Base-by-base conservation (phyloP, 2,797 vertebrate genomes). In the Mus spretus region DNA sequence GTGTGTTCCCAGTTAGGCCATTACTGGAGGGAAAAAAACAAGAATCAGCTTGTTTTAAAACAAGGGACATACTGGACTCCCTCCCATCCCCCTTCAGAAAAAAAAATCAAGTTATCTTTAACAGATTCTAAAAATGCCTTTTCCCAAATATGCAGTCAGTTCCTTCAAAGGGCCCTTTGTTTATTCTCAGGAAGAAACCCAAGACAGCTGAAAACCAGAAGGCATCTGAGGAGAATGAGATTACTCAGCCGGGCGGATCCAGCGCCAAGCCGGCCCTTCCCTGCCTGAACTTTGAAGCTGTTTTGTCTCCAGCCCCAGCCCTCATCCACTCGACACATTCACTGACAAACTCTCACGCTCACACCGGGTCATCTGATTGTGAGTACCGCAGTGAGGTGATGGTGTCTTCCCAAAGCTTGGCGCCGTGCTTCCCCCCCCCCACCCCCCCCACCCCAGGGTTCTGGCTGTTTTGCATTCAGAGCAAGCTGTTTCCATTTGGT, bases 211-310 rank as follows among this genome's bases (percentile, higher is more conserved):
- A 99, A 99, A 99, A 99, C 98, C 99, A 99, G 98, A 98, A 99
- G 99, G 99, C 98, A 98, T 99, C 98, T 99, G 98, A 99, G 98
- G 98, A 99, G 99, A 99, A 99, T 99, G 99, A 99, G 98, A 99
- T 99, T 99, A 99, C 98, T 99, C 98, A 99, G 99, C 98, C 98
- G 98, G 98, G 98, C 98, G 98, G 98, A 98, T 98, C 98, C 98
- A 98, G 98, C 97, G 98, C 98, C 98, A 99, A 98, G 98, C 98
- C 98, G 74, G 99, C 98, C 99, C 98, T 98, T 98, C 98, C 98
- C 98, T 99, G 99, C 99, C 98, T 99, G 99, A 99, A 99, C 98
- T 98, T 98, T 99, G 98, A 99, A 99, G 98, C 99, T 98, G 98
- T 98, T 98, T 97, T 90, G 96, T 98, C 98, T 98, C 98, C 98